Base-by-base conservation (phyloP, 2,888 invertebrate species). In the Eupithecia dodoneata region DNA sequence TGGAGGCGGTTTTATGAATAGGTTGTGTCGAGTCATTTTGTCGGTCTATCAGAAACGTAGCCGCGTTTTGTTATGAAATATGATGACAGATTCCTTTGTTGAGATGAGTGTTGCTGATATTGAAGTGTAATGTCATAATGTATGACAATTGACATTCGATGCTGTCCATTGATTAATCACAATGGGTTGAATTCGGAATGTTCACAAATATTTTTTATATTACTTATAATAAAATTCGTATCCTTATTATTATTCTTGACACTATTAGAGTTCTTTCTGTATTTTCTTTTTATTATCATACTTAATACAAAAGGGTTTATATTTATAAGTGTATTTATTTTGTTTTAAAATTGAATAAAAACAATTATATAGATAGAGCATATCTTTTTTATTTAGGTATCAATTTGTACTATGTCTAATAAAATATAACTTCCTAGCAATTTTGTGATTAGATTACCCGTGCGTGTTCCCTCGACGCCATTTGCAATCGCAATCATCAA, bases 401-500 rank as follows among this genome's bases (percentile, higher is more conserved):
- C 30, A 30, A 30, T 30, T 6, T 67, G n/a, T 41, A 45, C 41
- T 10, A 59, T 52, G 4, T 83, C 75, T 82, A 84, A 85, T 86
- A 85, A 85, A 52, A 86, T 88, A 85, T 83, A 80, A 83, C 79
- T 85, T 85, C 81, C 82, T 76, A 85, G 83, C 86, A 87, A 89
- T 89, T 88, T 87, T 83, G 74, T 84, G 85, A 92, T 92, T 91
- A 87, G 91, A 92, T 92, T 92, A 92, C 83, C 92, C 86, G 87
- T 89, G 85, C 89, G 89, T 86, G 85, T 90, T 86, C 86, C 89
- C 85, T 81, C 81, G 87, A 80, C 93, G 93, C 94, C 94, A 94
- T 93, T 94, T 94, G 94, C 92, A 94, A 94, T 92, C 88, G 90
- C 88, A 90, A 90, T 92, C 88, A 90, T 92, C 88, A 90, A 89